A percentile compares a stretch with the other conserved stretches of the same genome.
Evolutionary conservation across 30 jellyfish, hydroid and myxozoan genomes (phyloP).

Genomic region (Mastigias papua): DNA sequence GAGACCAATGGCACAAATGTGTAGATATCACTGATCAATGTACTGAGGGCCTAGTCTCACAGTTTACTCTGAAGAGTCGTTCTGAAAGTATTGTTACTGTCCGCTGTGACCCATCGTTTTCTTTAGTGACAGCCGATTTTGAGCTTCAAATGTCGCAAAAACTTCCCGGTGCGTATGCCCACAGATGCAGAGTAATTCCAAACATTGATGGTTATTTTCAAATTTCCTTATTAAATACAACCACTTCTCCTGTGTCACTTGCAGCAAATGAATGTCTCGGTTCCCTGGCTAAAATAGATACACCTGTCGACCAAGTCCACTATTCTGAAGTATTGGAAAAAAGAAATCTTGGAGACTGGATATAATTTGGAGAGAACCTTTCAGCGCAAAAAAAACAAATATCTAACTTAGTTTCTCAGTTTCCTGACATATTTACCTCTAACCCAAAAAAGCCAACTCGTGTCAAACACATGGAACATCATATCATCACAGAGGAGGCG

Average conservation of each 20-base stretch:
- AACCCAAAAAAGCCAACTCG: conserved; percentile 55
- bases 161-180: conserved; percentile 29
- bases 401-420: not conserved
- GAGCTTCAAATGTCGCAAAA: conserved; percentile 34
- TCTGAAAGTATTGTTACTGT: conserved; percentile 38
- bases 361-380: conserved; percentile 10
- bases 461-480: conserved; percentile 41
- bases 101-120: conserved; percentile 32
- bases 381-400: not conserved
- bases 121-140: conserved; percentile 57
- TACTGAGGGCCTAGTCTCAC: conserved; percentile 30
- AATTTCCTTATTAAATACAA: not conserved
- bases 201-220: conserved; percentile 2
- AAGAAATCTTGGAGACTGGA: not conserved
- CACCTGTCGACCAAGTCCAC: not conserved
- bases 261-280: conserved; percentile 20
- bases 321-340: not conserved
- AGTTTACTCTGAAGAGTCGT: conserved; percentile 26
- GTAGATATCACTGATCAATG: conserved; percentile 7
- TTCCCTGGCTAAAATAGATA: not conserved
- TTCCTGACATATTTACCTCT: conserved; percentile 21
- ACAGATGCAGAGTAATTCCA: conserved; percentile 50
- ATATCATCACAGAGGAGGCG: conserved; percentile 11
- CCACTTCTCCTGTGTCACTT: not conserved
- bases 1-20: conserved; percentile 27